Percentiles rank a stretch among this genome's conserved stretches.
Conservation (phyloP, 2,888 invertebrate genomes). For the Pheosia tremula region DNA sequence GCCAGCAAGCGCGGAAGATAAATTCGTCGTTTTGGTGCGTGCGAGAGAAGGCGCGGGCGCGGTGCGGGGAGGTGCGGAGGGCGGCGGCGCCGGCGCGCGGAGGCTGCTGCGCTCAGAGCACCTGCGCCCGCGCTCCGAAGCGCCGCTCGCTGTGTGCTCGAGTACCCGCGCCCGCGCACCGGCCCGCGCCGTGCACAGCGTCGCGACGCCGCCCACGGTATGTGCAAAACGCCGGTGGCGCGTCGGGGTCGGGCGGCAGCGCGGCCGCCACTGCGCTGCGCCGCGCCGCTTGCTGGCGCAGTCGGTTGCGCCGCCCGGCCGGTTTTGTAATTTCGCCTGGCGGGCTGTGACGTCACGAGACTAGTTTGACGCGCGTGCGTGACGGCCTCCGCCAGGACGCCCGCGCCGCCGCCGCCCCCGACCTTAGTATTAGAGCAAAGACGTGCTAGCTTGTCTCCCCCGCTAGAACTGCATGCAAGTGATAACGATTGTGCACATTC, state of each 20-base stretch:
- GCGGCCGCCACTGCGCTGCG: slow-evolving; percentile 78
- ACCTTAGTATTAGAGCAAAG: slow-evolving; percentile 75
- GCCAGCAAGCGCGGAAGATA: slow-evolving; percentile 81
- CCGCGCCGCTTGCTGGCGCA: slow-evolving; percentile 64
- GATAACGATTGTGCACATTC: slow-evolving; percentile 35
- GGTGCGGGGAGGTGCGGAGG: slow-evolving; percentile 80
- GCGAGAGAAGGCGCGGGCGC: slow-evolving; percentile 67
- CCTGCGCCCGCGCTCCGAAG: slow-evolving; percentile 87
- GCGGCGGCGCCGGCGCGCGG: slow-evolving; percentile 85
- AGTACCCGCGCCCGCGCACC: slow-evolving; percentile 73
- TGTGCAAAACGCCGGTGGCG: slow-evolving; percentile 68
- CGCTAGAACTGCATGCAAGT: slow-evolving; percentile 39
- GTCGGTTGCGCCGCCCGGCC: slow-evolving; percentile 72
- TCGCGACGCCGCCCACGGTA: slow-evolving; percentile 82
- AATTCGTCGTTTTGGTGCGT: slow-evolving; percentile 83
- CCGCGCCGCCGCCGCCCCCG: slow-evolving; percentile 74
- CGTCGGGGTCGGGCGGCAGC: slow-evolving; percentile 82
- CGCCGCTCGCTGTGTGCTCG: slow-evolving; percentile 82
- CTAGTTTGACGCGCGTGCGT: slow-evolving; percentile 82
- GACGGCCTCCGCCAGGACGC: slow-evolving; percentile 78
- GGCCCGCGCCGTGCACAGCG: slow-evolving; percentile 68
- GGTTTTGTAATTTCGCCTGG: slow-evolving; percentile 82
- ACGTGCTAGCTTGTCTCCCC: slow-evolving; percentile 71
- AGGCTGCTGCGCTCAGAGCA: slow-evolving; percentile 88
- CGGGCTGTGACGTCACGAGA: slow-evolving; percentile 81